Evolutionary conservation across 2,113 vertebrate species (phyloP).

Genomic region (Gobius niger): DNA sequence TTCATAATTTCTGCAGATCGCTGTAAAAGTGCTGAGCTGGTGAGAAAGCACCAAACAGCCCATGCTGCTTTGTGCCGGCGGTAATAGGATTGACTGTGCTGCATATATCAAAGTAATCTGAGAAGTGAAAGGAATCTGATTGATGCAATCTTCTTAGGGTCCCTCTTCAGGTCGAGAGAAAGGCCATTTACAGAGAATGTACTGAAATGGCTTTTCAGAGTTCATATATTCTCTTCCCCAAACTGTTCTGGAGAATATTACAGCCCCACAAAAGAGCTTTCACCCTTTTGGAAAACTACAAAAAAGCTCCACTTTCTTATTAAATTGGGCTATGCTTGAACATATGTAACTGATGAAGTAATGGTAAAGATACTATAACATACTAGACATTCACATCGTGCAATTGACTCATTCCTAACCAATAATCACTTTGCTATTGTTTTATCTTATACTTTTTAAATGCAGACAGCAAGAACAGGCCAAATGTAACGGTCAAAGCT

Average conservation of each 20-base stretch:
- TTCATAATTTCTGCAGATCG: slow-evolving; percentile 39
- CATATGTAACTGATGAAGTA: neutral
- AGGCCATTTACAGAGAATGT: slow-evolving; percentile 34
- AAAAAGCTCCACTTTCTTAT: neutral
- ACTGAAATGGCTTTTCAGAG: slow-evolving; percentile 20
- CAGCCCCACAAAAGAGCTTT: slow-evolving; percentile 11
- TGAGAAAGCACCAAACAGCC: slow-evolving; percentile 32
- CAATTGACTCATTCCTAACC: too few species aligned
- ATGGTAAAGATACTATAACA: too few species aligned
- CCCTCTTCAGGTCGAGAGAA: slow-evolving; percentile 38
- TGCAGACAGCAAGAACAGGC: too few species aligned
- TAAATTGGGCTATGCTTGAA: neutral
- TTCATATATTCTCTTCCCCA: slow-evolving; percentile 29
- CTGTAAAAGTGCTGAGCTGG: slow-evolving; percentile 52
- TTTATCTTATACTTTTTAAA: too few species aligned
- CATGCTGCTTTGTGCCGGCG: slow-evolving; percentile 41
- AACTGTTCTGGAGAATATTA: slow-evolving; percentile 29
- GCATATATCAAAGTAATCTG: slow-evolving; percentile 62
- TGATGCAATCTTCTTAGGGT: slow-evolving; percentile 57
- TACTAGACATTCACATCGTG: too few species aligned
- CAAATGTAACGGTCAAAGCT: too few species aligned
- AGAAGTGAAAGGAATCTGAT: slow-evolving; percentile 52
- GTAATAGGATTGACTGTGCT: slow-evolving; percentile 50
- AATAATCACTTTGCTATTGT: too few species aligned
- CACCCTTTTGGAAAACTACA: neutral